Evolutionary conservation across 2,888 invertebrate species (phyloP).

Genomic region (Cephus pygmeus): DNA sequence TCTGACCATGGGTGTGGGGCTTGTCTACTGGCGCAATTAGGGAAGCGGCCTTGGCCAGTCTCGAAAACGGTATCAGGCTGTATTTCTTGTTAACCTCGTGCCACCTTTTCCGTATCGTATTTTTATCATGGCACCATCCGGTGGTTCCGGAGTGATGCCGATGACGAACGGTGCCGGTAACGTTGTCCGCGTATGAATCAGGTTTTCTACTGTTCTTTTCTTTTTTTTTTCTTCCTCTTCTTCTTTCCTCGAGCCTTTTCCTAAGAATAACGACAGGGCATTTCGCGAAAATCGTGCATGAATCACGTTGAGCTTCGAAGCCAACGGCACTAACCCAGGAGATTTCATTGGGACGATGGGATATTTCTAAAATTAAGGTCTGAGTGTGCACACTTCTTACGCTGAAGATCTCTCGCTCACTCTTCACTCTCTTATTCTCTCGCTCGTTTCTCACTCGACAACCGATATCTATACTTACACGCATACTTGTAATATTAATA

Average conservation of each 20-base stretch:
- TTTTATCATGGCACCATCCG: background rate
- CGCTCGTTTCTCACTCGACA: background rate
- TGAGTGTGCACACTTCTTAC: background rate
- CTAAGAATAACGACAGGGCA: conserved; percentile 39
- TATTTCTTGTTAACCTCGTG: too few relatives aligned
- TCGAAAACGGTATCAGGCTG: too few relatives aligned
- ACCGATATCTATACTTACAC: background rate
- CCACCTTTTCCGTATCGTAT: background rate
- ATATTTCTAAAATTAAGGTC: conserved; percentile 5
- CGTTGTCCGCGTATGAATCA: background rate
- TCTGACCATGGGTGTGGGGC: too few relatives aligned
- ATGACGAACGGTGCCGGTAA: background rate
- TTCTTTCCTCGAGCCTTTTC: conserved; percentile 12
- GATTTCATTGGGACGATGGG: conserved; percentile 1
- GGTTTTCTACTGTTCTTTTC: background rate
- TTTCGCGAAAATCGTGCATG: conserved; percentile 28
- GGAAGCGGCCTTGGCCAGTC: too few relatives aligned
- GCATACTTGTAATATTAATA: conserved; percentile 4
- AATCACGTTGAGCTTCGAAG: conserved; percentile 28
- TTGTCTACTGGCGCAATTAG: too few relatives aligned
- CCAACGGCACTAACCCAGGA: conserved; percentile 5
- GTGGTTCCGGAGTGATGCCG: background rate
- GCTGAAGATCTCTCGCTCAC: background rate
- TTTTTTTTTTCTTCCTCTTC: too few relatives aligned
- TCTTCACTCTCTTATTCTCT: background rate